Evolutionary conservation across 92 coral and sea anemone genomes (phyloP), one percentile per base, ranked within the genome.

Genomic region (Meandrina meandrites): DNA sequence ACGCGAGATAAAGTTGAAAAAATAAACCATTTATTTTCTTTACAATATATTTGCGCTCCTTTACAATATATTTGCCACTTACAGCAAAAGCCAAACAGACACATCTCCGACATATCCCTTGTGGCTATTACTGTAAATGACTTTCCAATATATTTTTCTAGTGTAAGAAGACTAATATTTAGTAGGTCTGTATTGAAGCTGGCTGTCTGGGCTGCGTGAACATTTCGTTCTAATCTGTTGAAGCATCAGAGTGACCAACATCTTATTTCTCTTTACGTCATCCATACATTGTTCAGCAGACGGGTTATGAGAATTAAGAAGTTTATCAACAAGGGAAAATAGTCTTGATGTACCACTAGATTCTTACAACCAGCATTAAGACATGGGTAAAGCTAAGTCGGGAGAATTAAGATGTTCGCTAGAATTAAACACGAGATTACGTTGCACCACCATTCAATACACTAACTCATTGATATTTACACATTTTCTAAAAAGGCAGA

Each of bases 21-120:
- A 79, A 79, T 30, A 53, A 31, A 3, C 30, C 21, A 56, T 34
- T 57, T 12, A 56, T 56, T 79, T 34, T 56, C 71, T 34, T 79
- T 79, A 79, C 82, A 56, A 34, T 57, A 57, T 34, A 79, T 79
- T 32, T 79, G 27, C 9, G n/a, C 10, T 79, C 9, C 34, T n/a
- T n/a, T n/a, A n/a, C n/a, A n/a, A 19, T 75, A 0, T 24, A 75
- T 58, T 75, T 40, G 47, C 14, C 12, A 36, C 3, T 19, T 4
- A 11, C 34, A 42, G 14, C 3, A 75, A 75, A 60, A 60, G 68
- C 31, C 27, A 60, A 60, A 0, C 31, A 24, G 14, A 60, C 31
- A 58, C 66, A 24, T 24, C n/a, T 60, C 30, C 13, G 8, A 8
- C 13, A 60, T 11, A 60, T 60, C 27, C 68, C 27, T 9, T 22